Evolutionary conservation across 2,888 invertebrate genomes (phyloP).

Genomic region (Melanchra persicariae): DNA sequence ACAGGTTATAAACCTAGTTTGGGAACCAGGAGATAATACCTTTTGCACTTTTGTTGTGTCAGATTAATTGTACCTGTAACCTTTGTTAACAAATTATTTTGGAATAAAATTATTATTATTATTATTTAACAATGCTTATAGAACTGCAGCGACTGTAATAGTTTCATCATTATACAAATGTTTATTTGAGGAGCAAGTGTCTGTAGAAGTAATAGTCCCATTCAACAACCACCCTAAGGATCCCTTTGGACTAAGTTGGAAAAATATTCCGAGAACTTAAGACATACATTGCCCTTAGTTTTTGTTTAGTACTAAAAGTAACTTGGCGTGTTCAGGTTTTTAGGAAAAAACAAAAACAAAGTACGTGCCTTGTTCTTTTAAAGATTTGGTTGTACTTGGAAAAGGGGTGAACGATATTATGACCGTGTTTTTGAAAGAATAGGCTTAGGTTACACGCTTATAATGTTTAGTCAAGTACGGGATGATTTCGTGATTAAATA

Average conservation of each 20-base stretch:
- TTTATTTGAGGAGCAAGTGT: background rate
- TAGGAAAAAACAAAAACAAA: slow-evolving; percentile 20
- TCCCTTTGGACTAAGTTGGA: slow-evolving; percentile 23
- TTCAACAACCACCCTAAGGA: background rate
- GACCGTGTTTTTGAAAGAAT: background rate
- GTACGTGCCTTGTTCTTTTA: slow-evolving; percentile 24
- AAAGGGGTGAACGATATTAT: background rate
- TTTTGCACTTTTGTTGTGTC: too few relatives aligned
- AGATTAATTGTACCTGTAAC: too few relatives aligned
- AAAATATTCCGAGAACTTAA: slow-evolving; percentile 35
- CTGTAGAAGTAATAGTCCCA: background rate
- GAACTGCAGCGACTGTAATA: too few relatives aligned
- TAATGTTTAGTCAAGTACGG: background rate
- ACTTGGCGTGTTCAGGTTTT: slow-evolving; percentile 14
- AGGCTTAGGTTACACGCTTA: background rate
- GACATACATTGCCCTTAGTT: slow-evolving; percentile 28
- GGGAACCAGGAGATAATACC: too few relatives aligned
- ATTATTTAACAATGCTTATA: too few relatives aligned
- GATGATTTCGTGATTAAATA: too few relatives aligned
- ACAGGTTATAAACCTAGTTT: too few relatives aligned
- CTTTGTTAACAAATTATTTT: too few relatives aligned
- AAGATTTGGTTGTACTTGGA: background rate
- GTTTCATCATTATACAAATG: too few relatives aligned
- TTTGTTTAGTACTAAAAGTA: slow-evolving; percentile 29
- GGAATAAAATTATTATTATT: too few relatives aligned